Conservation (phyloP, 1,140 invertebrate species). For the Agrypnia vestita region DNA sequence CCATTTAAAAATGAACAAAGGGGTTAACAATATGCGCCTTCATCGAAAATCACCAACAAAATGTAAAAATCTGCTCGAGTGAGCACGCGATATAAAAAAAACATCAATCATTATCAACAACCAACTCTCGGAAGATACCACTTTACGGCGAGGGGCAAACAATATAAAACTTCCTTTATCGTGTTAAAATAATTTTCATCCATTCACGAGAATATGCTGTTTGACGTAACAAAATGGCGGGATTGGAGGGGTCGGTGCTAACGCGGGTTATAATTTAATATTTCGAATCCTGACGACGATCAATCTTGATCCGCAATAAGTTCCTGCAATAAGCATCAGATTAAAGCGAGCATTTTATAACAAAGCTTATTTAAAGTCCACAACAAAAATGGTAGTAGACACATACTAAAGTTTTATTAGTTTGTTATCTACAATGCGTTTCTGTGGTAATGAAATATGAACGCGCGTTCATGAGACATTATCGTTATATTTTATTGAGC, state of each 20-base stretch:
- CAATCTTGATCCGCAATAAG: constrained; percentile 26
- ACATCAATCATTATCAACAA: constrained; percentile 22
- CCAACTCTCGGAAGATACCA: not conserved
- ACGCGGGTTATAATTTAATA: not conserved
- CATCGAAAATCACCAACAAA: too few species aligned
- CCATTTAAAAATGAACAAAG: too few species aligned
- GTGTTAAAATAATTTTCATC: constrained; percentile 24
- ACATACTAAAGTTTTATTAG: too few species aligned
- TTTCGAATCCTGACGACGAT: not conserved
- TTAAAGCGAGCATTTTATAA: not conserved
- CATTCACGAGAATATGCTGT: constrained; percentile 6
- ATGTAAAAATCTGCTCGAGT: too few species aligned
- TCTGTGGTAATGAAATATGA: too few species aligned
- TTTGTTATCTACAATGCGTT: too few species aligned
- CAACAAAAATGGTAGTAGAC: too few species aligned
- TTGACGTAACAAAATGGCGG: constrained; percentile 1
- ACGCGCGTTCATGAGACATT: too few species aligned
- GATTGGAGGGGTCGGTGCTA: not conserved
- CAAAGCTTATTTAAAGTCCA: not conserved
- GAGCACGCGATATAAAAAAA: constrained; percentile 6
- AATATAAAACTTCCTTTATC: constrained; percentile 41
- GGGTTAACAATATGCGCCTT: too few species aligned
- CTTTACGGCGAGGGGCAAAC: constrained; percentile 4
- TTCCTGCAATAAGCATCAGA: constrained; percentile 8
- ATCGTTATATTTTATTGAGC: too few species aligned